Percentiles rank a stretch among this genome's conserved stretches.
Conservation (phyloP, 2,113 vertebrate species). For the Phoxinus phoxinus region DNA sequence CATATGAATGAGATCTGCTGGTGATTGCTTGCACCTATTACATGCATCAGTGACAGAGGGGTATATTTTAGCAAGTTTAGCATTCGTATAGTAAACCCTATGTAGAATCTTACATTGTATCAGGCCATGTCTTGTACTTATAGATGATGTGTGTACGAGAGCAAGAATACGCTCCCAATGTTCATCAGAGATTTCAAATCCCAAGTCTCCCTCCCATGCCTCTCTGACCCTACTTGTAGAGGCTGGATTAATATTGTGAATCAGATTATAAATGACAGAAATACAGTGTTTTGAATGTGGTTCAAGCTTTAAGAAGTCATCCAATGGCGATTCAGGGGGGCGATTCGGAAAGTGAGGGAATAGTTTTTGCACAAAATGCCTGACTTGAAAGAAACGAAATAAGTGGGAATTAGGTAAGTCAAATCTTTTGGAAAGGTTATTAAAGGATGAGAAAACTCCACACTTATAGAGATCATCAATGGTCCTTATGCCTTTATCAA, state of each 20-base stretch:
- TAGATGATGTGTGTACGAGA: not conserved
- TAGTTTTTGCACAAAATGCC: no score
- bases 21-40: not conserved
- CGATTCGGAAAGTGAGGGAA: not conserved
- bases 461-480: not conserved
- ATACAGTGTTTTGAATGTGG: slow-evolving; percentile 14
- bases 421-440: not conserved
- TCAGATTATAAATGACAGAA: not conserved
- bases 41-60: not conserved
- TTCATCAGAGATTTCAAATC: no score
- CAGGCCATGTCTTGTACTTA: not conserved
- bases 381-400: not conserved
- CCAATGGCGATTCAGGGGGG: not conserved
- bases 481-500: not conserved
- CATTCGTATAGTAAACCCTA: not conserved
- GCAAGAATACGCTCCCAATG: no score
- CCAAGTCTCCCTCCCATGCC: no score
- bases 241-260: not conserved
- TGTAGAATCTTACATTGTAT: not conserved
- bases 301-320: slow-evolving; percentile 13
- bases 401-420: not conserved
- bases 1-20: not conserved
- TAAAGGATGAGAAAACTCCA: not conserved
- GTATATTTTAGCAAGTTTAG: not conserved
- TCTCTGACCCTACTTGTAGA: not conserved